A percentile compares a stretch with the other conserved stretches of the same genome.
Evolutionary conservation across 2,113 vertebrate genomes (phyloP).

Genomic region (Anolis carolinensis): DNA sequence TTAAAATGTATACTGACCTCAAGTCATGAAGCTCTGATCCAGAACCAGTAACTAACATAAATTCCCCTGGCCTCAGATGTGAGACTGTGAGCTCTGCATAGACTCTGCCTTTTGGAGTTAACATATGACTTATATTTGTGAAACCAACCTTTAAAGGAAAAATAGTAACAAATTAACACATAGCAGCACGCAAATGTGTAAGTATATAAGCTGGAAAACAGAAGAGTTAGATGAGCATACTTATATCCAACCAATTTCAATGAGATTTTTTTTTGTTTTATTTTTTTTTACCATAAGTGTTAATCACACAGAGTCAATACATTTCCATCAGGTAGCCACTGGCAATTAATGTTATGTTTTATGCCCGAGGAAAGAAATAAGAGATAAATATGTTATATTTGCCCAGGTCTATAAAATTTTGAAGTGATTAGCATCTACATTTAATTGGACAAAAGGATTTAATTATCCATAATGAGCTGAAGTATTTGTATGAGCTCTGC

Average conservation of each 20-base stretch:
- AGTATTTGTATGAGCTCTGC: background rate
- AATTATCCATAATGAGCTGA: background rate
- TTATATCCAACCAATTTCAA: background rate
- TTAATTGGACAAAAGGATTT: background rate
- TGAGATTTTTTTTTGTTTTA: background rate
- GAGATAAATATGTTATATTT: background rate
- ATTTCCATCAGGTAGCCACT: background rate
- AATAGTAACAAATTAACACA: background rate
- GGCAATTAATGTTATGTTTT: background rate
- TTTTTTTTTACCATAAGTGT: background rate
- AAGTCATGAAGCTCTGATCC: constrained; percentile 95
- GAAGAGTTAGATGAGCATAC: background rate
- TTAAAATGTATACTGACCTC: constrained; percentile 77
- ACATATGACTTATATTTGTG: constrained; percentile 98
- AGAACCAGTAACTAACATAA: constrained; percentile 92
- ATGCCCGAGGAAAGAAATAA: background rate
- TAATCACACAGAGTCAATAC: background rate
- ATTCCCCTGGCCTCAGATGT: constrained; percentile 85
- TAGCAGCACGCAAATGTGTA: background rate
- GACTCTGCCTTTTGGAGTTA: constrained; percentile 89
- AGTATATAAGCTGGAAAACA: background rate
- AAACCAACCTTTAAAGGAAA: constrained; percentile 82
- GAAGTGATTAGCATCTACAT: background rate
- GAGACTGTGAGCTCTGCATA: constrained; percentile 94
- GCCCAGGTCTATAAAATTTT: background rate